Evolutionary conservation across 2,113 vertebrate species (phyloP), one percentile per base, ranked within the genome.

Genomic region (Ochotona princeps): DNA sequence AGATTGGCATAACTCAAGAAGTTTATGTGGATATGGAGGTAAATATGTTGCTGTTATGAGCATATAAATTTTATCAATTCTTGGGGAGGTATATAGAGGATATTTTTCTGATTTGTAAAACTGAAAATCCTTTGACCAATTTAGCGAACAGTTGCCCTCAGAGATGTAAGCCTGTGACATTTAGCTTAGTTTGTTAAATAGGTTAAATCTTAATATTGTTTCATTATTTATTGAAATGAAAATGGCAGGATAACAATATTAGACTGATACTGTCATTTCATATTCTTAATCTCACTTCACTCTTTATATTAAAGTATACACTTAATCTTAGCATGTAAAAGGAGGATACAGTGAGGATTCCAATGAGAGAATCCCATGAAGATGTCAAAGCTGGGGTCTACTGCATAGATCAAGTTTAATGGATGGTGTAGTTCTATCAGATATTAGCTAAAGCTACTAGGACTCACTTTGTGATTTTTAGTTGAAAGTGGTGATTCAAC

Each of bases 391-490:
- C 51, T 51, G 12, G 65, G 44, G 8, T 89, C 23, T 73, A 32
- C 25, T 38, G 89, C 47, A 51, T 75, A 75, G n/a, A 61, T 35
- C 0, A 17, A 32, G 15, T 61, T 86, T 15, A 67, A 25, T 51
- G 30, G 76, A 92, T 12, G 4, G 35, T 21, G 28, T 63, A 38
- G 63, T 86, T 92, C 32, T 83, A 82, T 87, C 81, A 44, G 28
- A 28, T 80, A 54, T 30, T 47, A 78, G 76, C n/a, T 66, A 92
- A 92, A 73, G 49, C 65, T 78, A 44, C 83, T 79, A 88, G 89
- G 38, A 87, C 12, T 28, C 80, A 83, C 67, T 96, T 61, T 54
- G 79, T 86, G 63, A 85, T 76, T 85, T 70, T 72, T 87, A 82
- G 60, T 21, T 92, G 47, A 73, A 84, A 90, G n/a, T 86, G 54